Evolutionary conservation across 2,797 vertebrate genomes (phyloP).

Genomic region (Anniella stebbinsi): DNA sequence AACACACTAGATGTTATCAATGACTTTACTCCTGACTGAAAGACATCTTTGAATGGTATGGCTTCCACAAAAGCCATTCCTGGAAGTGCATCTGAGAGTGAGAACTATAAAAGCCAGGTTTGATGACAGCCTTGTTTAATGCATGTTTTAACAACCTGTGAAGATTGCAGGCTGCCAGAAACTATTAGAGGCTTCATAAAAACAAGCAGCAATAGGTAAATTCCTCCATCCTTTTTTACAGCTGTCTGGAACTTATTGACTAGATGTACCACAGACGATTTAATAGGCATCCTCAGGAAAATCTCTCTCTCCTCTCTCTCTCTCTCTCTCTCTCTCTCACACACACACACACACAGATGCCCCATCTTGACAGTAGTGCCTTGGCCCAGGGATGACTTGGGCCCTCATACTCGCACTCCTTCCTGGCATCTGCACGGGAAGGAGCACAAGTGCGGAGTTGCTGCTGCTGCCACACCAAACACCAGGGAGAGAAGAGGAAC

Average conservation of each 20-base stretch:
- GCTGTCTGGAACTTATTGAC: background rate
- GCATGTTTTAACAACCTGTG: constrained; percentile 11
- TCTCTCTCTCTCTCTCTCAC: background rate
- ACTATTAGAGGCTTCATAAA: background rate
- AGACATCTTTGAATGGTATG: constrained; percentile 5
- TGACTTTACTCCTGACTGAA: background rate
- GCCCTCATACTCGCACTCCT: too few species aligned
- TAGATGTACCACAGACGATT: background rate
- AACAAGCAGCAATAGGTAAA: background rate
- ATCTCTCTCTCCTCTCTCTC: too few species aligned
- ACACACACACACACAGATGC: background rate
- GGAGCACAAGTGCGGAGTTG: too few species aligned
- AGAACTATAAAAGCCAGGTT: constrained; percentile 27
- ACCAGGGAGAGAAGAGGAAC: too few species aligned
- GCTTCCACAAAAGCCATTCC: constrained; percentile 32
- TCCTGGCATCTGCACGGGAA: too few species aligned
- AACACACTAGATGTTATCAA: background rate
- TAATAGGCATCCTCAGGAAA: background rate
- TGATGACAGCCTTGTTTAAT: constrained; percentile 35
- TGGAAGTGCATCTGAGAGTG: constrained; percentile 22
- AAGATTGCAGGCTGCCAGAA: constrained; percentile 17
- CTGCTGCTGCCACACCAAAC: too few species aligned
- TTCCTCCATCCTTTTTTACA: background rate
- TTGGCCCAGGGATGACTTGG: too few species aligned
- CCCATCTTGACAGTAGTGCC: too few species aligned